These are phyloP conservation scores for Cranoglanis bouderius DNA, from an alignment of 2,113 vertebrate species.

Conservation along the genomic window DNA sequence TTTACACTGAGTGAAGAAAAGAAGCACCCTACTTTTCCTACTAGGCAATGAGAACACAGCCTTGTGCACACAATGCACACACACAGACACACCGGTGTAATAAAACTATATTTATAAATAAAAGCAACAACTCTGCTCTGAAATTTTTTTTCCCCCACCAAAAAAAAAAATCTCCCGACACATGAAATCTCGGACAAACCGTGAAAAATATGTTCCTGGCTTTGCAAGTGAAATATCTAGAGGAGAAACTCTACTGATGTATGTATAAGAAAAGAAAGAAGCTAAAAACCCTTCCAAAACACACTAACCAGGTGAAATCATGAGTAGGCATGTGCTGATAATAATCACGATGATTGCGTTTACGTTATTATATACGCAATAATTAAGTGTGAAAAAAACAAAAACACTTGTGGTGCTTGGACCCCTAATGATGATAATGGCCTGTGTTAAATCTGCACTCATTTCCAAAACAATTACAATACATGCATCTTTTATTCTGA, in stretches of 20 bases:
- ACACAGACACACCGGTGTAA: slow-evolving; percentile 55
- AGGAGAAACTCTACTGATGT: slow-evolving; percentile 18
- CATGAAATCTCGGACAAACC: slow-evolving; percentile 64
- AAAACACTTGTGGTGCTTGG: not conserved
- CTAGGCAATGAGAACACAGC: not conserved
- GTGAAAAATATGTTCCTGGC: slow-evolving; percentile 67
- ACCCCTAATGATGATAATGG: not conserved
- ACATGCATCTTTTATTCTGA: not conserved
- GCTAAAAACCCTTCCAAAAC: not conserved
- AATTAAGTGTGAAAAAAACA: too few relatives aligned
- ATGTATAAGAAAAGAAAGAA: not conserved
- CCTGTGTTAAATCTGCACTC: not conserved
- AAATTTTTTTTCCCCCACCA: slow-evolving; percentile 56
- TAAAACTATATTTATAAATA: slow-evolving; percentile 97
- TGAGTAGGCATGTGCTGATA: not conserved
- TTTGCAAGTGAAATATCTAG: not conserved
- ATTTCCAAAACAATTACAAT: not conserved
- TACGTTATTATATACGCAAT: too few relatives aligned
- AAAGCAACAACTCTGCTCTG: slow-evolving; percentile 75
- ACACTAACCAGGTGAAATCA: not conserved
- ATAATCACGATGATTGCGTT: not conserved
- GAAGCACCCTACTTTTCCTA: not conserved
- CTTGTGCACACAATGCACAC: not conserved
- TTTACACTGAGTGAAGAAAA: not conserved
- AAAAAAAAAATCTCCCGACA: slow-evolving; percentile 71